Evolutionary conservation across 2,797 vertebrate species (phyloP).

Genomic region (Catamblyrhynchus diadema): DNA sequence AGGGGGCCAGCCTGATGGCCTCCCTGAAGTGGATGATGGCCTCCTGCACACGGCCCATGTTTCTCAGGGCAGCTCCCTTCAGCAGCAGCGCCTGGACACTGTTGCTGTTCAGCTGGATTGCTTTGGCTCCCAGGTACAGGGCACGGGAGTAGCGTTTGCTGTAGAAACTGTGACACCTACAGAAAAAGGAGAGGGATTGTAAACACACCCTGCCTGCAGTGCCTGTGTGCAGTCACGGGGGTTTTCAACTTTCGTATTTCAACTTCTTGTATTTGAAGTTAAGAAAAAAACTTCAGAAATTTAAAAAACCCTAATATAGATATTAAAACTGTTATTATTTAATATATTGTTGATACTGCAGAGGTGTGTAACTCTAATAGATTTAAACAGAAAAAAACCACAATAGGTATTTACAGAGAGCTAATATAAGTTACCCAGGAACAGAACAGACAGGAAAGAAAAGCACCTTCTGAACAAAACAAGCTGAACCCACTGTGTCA

Average conservation of each 20-base stretch:
- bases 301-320: rapidly evolving
- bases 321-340: background rate
- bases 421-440: background rate
- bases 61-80: constrained; percentile 93
- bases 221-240: rapidly evolving
- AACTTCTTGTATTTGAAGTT: background rate
- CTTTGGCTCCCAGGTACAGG: constrained; percentile 95
- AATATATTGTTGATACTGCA: background rate
- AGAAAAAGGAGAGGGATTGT: background rate
- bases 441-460: background rate
- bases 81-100: constrained; percentile 95
- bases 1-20: constrained; percentile 93
- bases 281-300: background rate
- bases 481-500: background rate
- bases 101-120: constrained; percentile 97
- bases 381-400: background rate
- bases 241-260: background rate
- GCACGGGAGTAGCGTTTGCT: constrained; percentile 97
- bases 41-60: constrained; percentile 96
- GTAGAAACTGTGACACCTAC: constrained; percentile 97
- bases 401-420: background rate
- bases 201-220: rapidly evolving
- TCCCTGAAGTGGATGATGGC: constrained; percentile 98
- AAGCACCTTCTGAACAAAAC: background rate
- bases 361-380: background rate